These are phyloP conservation scores for Xanthostigma xanthostigma DNA, from an alignment of 2,888 invertebrate genomes.

Conservation along the genomic window DNA sequence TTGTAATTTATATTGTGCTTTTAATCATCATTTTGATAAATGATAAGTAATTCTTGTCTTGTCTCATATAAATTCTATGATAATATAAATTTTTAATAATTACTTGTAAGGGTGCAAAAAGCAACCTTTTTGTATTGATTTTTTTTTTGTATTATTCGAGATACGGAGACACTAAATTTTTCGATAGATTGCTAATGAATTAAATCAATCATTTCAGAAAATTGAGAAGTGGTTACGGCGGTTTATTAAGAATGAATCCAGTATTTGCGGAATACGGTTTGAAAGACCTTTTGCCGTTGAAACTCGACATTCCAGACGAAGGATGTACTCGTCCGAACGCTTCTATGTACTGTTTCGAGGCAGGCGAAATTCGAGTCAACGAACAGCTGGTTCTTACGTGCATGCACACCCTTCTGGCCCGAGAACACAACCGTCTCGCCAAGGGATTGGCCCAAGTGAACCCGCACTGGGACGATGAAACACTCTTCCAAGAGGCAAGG, in stretches of 20 bases:
- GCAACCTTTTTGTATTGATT: not conserved
- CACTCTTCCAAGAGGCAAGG: slow-evolving; percentile 72
- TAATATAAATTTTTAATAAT: too few relatives aligned
- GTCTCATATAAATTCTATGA: too few relatives aligned
- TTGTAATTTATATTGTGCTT: too few relatives aligned
- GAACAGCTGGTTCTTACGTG: slow-evolving; percentile 80
- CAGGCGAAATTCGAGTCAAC: slow-evolving; percentile 83
- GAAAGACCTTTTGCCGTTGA: slow-evolving; percentile 74
- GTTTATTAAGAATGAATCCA: slow-evolving; percentile 74
- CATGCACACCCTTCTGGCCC: slow-evolving; percentile 82
- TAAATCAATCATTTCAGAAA: slow-evolving; percentile 37
- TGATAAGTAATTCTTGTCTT: too few relatives aligned
- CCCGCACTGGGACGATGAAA: slow-evolving; percentile 90
- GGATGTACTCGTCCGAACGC: slow-evolving; percentile 81
- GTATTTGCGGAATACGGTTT: slow-evolving; percentile 76
- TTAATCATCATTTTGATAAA: too few relatives aligned
- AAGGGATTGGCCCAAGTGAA: slow-evolving; percentile 61
- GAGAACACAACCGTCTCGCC: slow-evolving; percentile 82
- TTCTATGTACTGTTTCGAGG: slow-evolving; percentile 86
- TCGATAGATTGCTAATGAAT: not conserved
- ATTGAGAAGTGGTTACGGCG: slow-evolving; percentile 66
- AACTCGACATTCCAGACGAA: slow-evolving; percentile 81
- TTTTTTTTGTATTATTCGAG: not conserved
- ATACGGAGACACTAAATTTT: not conserved
- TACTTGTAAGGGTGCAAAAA: not conserved